Evolutionary conservation across 2,113 vertebrate genomes (phyloP).

Genomic region (Plecotus auritus): DNA sequence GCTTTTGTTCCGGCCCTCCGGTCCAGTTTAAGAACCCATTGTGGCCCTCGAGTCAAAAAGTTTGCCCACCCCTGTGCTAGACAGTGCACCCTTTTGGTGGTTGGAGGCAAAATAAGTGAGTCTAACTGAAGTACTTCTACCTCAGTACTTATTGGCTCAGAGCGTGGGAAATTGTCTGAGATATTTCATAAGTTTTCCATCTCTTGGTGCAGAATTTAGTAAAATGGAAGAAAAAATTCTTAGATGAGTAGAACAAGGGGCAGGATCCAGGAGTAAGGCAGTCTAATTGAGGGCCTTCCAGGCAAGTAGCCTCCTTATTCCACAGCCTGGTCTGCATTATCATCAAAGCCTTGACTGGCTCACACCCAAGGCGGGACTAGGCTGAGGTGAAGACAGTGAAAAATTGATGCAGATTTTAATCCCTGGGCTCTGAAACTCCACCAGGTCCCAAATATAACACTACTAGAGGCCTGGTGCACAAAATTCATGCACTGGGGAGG

Average conservation of each 20-base stretch:
- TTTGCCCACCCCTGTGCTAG: too few relatives aligned
- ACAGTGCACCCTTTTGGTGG: not conserved
- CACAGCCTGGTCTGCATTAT: not conserved
- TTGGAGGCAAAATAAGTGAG: not conserved
- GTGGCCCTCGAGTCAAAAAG: too few relatives aligned
- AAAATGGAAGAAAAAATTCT: not conserved
- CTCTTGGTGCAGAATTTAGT: not conserved
- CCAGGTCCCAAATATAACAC: not conserved
- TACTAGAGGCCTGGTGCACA: too few relatives aligned
- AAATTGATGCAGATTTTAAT: not conserved
- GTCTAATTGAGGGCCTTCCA: not conserved
- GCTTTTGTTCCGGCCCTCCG: too few relatives aligned
- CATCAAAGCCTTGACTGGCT: not conserved
- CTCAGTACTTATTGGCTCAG: not conserved
- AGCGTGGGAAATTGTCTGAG: not conserved
- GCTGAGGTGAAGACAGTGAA: not conserved
- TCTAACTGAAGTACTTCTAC: not conserved
- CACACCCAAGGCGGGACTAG: not conserved
- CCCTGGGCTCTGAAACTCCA: not conserved
- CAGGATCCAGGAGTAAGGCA: not conserved
- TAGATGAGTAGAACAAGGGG: not conserved
- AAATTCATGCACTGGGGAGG: too few relatives aligned
- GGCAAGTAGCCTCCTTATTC: not conserved
- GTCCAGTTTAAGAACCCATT: too few relatives aligned
- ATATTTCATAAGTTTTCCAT: not conserved